phyloP scores from a whole-genome alignment of 1,140 invertebrate species.

The Sarcophaga bullata region DNA sequence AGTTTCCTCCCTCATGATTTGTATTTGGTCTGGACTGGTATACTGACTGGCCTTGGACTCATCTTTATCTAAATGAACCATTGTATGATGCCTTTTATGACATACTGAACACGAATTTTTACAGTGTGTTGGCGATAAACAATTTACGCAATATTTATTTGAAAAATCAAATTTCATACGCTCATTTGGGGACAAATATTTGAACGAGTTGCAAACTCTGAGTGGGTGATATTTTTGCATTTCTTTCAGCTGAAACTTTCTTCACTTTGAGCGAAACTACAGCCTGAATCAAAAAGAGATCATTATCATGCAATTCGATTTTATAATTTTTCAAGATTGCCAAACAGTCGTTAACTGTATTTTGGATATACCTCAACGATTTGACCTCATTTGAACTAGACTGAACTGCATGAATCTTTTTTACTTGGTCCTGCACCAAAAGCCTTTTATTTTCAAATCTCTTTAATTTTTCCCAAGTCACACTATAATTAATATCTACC shows the following conservation, averaged over 20 bases:
- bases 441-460: background rate
- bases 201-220: background rate
- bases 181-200: background rate
- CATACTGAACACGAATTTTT: background rate
- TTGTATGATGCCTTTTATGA: background rate
- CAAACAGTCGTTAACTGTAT: background rate
- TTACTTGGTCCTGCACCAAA: background rate
- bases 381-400: background rate
- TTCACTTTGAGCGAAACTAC: background rate
- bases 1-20: background rate
- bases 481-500: background rate
- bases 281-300: background rate
- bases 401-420: background rate
- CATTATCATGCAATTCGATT: background rate
- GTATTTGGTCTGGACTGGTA: background rate
- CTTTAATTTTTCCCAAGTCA: background rate
- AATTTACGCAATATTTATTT: background rate
- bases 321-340: background rate
- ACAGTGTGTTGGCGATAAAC: background rate
- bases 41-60: background rate
- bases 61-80: background rate
- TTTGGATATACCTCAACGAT: background rate
- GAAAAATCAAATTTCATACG: background rate
- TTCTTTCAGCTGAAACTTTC: background rate
- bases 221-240: slow-evolving; percentile 11